These are phyloP conservation scores for Cladopsammia gracilis DNA, from an alignment of 64 coral and sea anemone genomes.

Conservation along the genomic window DNA sequence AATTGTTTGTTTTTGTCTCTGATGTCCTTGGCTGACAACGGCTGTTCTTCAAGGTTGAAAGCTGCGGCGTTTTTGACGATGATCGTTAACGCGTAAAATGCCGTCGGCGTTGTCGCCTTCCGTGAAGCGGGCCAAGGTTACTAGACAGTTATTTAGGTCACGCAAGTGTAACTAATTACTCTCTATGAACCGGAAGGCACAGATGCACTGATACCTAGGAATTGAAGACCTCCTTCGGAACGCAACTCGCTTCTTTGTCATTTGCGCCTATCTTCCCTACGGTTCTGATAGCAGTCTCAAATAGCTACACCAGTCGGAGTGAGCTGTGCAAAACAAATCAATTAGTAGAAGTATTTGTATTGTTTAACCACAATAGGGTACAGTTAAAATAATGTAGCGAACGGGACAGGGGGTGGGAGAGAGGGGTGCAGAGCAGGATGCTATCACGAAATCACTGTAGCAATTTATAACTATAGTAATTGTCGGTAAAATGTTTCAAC, in stretches of 20 bases:
- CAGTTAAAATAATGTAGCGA: not conserved
- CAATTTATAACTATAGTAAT: not conserved
- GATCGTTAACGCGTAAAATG: conserved; percentile 22
- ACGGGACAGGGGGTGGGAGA: conserved; percentile 6
- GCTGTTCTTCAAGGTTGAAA: conserved; percentile 47
- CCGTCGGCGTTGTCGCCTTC: not conserved
- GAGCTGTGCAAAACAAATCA: conserved; percentile 1
- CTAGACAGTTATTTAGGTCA: not conserved
- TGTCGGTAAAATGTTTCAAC: not conserved
- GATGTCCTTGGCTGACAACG: not conserved
- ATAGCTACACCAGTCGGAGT: not conserved
- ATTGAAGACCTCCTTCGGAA: too few species aligned
- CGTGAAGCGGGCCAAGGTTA: conserved; percentile 6
- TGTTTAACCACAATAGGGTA: conserved; percentile 16
- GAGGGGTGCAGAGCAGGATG: not conserved
- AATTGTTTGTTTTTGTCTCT: not conserved
- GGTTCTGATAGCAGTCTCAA: not conserved
- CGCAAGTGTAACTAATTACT: conserved; percentile 19
- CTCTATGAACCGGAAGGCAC: not conserved
- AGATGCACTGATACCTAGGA: too few species aligned
- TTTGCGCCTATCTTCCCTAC: not conserved
- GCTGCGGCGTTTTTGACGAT: conserved; percentile 36
- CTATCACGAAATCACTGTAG: not conserved
- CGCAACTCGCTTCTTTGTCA: too few species aligned
- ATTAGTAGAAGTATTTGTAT: conserved; percentile 11